Base-by-base conservation (phyloP, 2,888 invertebrate species). In the Eristalis tenax region DNA sequence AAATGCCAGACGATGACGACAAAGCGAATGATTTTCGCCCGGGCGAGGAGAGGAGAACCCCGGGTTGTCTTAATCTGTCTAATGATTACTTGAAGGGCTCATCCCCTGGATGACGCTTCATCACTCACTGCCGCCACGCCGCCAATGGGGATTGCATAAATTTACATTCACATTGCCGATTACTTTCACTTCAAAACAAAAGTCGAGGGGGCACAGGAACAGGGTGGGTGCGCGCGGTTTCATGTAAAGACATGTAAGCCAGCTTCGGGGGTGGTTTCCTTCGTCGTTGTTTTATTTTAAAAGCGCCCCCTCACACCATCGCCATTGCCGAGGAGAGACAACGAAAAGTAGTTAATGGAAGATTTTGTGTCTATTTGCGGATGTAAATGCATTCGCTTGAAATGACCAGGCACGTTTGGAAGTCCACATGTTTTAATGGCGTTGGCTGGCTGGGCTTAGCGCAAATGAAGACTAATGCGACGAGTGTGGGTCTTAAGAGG, bases 21-120 rank as follows among this genome's bases (percentile, higher is more conserved):
- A 32, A 38, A 43, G 57, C 50, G 56, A 11, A 63, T 74, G 57
- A 5, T 57, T 2, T 57, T 57, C n/a, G 57, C n/a, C 1, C 2
- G 23, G 26, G 59, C 28, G 10, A 22, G 22, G 57, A 28, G 32
- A 50, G 38, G 26, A 13, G 0, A 4, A 43, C 40, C 22, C 68
- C 64, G 40, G 18, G 76, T 79, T 69, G 66, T 79, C 83, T 87
- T 87, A 87, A 87, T 87, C 83, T 87, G 87, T 87, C 87, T 87
- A 87, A 87, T 87, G 87, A 87, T 76, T 71, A 83, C 83, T 87
- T 83, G 73, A 83, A 76, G 18, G 6, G 18, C 50, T 50, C 50
- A 50, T 71, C 78, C 86, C 73, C 26, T 40, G 8, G 66, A 28
- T 66, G 79, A 75, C 61, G 56, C 38, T 74, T 35, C 63, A 26